phyloP scores from a whole-genome alignment of 2,113 vertebrate genomes.

The sheep (Ovis aries) region ARS-UI_Ramb_v3.0 NC_056061.1:39049501-39050000 shows the following conservation, averaged over 20 bases:
- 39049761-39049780: not conserved
- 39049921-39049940: not conserved
- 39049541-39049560: not conserved
- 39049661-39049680: not conserved
- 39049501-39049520: not conserved
- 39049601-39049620: not conserved
- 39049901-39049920: not conserved
- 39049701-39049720: not conserved
- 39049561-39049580: not conserved
- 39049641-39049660: not conserved
- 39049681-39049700: not conserved
- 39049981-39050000: not conserved
- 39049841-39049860: not conserved
- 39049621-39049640: not conserved
- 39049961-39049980: not conserved
- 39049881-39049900: not conserved
- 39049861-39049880: not conserved
- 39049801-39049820: not conserved
- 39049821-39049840: not conserved
- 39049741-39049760: not conserved
- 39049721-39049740: not conserved
- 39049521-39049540: not conserved
- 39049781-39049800: not conserved
- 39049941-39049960: not conserved
- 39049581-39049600: not conserved